These are phyloP conservation scores for Fopius arisanus DNA, from an alignment of 1,140 invertebrate species.

Conservation along the genomic window DNA sequence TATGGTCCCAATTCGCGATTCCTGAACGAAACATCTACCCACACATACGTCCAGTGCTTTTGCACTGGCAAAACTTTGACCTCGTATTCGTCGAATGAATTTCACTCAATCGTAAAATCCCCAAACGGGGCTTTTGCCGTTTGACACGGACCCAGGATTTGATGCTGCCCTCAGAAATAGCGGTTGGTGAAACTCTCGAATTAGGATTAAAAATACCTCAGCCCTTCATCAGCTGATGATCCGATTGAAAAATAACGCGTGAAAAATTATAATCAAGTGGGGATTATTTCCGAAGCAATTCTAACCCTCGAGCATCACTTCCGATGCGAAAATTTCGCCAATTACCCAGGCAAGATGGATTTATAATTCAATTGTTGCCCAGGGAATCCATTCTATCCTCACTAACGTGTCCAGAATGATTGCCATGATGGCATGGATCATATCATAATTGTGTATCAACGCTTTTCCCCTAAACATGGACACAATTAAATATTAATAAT, in stretches of 20 bases:
- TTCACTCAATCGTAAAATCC: constrained; percentile 9
- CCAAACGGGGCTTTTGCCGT: constrained; percentile 13
- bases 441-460: neutral
- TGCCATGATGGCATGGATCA: neutral
- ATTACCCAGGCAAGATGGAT: constrained; percentile 32
- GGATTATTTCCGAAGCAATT: constrained; percentile 30
- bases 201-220: neutral
- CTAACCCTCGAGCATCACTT: constrained; percentile 16
- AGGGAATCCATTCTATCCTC: constrained; percentile 18
- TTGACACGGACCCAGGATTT: neutral
- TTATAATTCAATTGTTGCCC: constrained; percentile 32
- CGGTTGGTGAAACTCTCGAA: neutral
- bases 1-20: neutral
- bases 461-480: neutral
- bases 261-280: neutral
- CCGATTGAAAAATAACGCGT: neutral
- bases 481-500: too few species aligned
- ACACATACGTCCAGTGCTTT: neutral
- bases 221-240: neutral
- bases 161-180: neutral
- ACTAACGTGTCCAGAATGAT: neutral
- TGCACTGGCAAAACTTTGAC: constrained; percentile 7
- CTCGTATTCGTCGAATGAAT: constrained; percentile 15
- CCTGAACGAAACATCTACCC: constrained; percentile 5
- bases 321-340: constrained; percentile 27